phyloP scores from a whole-genome alignment of 2,113 vertebrate genomes.

The Heloderma charlesbogerti region DNA sequence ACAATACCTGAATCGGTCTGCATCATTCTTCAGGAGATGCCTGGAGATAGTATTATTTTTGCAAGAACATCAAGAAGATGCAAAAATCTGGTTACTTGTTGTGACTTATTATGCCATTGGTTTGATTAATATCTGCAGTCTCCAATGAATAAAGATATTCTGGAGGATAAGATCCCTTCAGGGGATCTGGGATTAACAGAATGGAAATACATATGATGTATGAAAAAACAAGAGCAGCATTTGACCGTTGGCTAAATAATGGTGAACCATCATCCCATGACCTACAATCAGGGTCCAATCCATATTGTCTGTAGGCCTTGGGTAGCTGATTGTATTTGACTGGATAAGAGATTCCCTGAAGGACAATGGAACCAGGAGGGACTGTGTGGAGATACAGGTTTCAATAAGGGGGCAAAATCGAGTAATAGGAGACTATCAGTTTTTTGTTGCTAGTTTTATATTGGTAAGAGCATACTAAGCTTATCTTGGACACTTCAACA shows the following conservation, averaged over 20 bases:
- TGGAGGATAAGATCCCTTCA: neutral
- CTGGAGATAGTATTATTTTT: rapidly evolving
- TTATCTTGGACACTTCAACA: neutral
- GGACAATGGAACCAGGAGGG: neutral
- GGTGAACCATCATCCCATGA: neutral
- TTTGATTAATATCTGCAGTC: constrained; percentile 5
- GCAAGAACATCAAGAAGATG: neutral
- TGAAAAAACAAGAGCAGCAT: constrained; percentile 3
- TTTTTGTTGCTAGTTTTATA: neutral
- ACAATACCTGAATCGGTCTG: rapidly evolving
- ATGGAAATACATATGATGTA: constrained; percentile 27
- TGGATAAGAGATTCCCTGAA: constrained; percentile 3
- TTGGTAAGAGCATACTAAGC: neutral
- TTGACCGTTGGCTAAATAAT: neutral
- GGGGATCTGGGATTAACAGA: neutral
- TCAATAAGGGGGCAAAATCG: rapidly evolving
- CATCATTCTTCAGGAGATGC: neutral
- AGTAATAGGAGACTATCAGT: rapidly evolving
- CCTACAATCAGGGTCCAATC: neutral
- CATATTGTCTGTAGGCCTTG: constrained; percentile 31
- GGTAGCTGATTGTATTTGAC: constrained; percentile 46
- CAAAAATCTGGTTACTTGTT: neutral
- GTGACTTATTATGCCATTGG: constrained; percentile 21
- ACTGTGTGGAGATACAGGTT: rapidly evolving
- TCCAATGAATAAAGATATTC: constrained; percentile 4